phyloP scores from a whole-genome alignment of 2,797 vertebrate genomes.

The Pangasius sanitwongsei region DNA sequence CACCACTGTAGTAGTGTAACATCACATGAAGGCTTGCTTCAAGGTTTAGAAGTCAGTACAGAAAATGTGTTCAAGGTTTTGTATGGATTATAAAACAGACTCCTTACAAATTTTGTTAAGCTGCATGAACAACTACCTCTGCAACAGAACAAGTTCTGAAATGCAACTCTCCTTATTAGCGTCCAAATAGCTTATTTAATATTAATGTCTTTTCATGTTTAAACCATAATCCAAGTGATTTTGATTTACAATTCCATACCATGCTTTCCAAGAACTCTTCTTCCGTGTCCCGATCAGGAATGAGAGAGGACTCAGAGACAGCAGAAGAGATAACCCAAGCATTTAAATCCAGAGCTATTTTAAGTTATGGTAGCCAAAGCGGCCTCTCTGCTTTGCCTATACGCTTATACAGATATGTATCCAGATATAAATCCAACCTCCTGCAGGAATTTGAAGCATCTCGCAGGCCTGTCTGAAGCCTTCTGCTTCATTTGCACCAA shows the following conservation, averaged over 20 bases:
- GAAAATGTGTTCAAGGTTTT: background rate
- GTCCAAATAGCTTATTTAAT: background rate
- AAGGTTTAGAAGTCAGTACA: background rate
- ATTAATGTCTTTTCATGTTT: background rate
- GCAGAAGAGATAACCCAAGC: background rate
- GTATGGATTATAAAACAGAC: background rate
- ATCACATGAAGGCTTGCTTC: background rate
- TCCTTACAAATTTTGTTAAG: background rate
- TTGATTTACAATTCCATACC: background rate
- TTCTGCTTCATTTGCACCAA: slow-evolving; percentile 42
- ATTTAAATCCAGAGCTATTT: slow-evolving; percentile 52
- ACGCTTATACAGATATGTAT: slow-evolving; percentile 28
- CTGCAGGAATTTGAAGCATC: slow-evolving; percentile 39
- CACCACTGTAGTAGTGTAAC: background rate
- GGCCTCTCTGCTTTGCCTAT: slow-evolving; percentile 26
- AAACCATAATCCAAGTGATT: background rate
- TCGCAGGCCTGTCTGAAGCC: slow-evolving; percentile 25
- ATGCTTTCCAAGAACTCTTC: background rate
- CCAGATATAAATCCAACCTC: background rate
- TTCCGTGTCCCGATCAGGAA: background rate
- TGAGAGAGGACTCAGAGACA: background rate
- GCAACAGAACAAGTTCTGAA: background rate
- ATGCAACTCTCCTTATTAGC: background rate
- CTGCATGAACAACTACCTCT: background rate
- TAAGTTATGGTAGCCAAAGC: slow-evolving; percentile 36